Evolutionary conservation across 2,797 vertebrate species (phyloP).

Genomic region (Emys orbicularis): DNA sequence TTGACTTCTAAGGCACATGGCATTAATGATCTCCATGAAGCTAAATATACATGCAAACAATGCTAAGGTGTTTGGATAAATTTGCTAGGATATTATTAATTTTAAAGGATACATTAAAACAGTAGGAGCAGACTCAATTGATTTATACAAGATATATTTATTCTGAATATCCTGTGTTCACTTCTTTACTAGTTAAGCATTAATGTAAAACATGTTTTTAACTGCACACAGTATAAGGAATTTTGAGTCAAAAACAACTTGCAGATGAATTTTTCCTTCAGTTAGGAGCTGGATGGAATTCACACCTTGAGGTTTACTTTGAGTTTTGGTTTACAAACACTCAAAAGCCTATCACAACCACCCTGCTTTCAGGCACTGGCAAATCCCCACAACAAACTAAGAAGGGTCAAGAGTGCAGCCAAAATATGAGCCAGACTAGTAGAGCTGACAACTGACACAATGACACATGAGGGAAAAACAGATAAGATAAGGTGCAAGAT

Average conservation of each 20-base stretch:
- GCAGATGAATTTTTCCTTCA: background rate
- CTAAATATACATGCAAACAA: background rate
- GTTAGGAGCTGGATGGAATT: background rate
- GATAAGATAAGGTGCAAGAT: conserved; percentile 23
- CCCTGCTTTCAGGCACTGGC: background rate
- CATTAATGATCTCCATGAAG: background rate
- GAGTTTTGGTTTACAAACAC: background rate
- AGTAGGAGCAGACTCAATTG: background rate
- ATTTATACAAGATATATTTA: background rate
- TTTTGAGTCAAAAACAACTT: background rate
- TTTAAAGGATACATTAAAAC: background rate
- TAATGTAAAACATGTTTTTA: background rate
- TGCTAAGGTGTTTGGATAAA: background rate
- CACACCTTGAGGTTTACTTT: background rate
- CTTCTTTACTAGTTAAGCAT: background rate
- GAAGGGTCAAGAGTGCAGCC: conserved; percentile 37
- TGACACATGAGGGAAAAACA: conserved; percentile 24
- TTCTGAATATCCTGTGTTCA: background rate
- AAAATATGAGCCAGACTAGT: conserved; percentile 27
- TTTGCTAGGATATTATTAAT: background rate
- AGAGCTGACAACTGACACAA: conserved; percentile 21
- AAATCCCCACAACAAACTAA: background rate
- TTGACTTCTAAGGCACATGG: background rate
- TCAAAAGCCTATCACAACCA: background rate
- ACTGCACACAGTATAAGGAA: background rate